Conservation (phyloP, 1,140 invertebrate species). For the Heliconius nattereri region DNA sequence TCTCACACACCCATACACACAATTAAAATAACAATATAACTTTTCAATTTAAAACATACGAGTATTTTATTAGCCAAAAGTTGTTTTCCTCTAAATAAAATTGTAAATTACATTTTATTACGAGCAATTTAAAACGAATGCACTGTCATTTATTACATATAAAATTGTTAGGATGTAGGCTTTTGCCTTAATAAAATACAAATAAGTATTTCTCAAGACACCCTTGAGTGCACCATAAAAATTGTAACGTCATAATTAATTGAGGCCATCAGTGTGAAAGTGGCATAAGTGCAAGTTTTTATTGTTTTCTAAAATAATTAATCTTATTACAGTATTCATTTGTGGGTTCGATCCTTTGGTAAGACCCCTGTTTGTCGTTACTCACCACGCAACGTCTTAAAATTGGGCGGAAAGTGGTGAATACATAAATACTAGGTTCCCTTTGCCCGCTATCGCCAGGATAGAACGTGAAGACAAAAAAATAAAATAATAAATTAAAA, state of each 20-base stretch:
- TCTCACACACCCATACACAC: not conserved
- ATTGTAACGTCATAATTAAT: not conserved
- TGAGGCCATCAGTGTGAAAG: not conserved
- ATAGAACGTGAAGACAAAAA: not conserved
- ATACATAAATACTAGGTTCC: not conserved
- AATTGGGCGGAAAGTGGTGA: not conserved
- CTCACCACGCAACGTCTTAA: not conserved
- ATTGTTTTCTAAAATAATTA: no score
- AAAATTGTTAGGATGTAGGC: conserved; percentile 11
- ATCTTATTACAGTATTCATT: not conserved
- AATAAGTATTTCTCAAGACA: not conserved
- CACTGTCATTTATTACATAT: conserved; percentile 11
- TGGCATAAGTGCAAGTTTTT: not conserved
- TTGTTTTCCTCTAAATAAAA: conserved; percentile 9
- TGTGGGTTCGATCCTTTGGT: not conserved
- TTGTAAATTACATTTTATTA: conserved; percentile 1
- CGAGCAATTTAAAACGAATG: not conserved
- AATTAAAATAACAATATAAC: not conserved
- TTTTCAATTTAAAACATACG: not conserved
- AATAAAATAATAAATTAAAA: not conserved
- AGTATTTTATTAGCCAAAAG: conserved; percentile 5
- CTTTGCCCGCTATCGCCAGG: not conserved
- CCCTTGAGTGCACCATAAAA: not conserved
- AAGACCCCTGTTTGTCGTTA: no score
- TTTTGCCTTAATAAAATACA: conserved; percentile 7